Conservation (phyloP, 2,888 invertebrate genomes). For the Crematogaster levior region DNA sequence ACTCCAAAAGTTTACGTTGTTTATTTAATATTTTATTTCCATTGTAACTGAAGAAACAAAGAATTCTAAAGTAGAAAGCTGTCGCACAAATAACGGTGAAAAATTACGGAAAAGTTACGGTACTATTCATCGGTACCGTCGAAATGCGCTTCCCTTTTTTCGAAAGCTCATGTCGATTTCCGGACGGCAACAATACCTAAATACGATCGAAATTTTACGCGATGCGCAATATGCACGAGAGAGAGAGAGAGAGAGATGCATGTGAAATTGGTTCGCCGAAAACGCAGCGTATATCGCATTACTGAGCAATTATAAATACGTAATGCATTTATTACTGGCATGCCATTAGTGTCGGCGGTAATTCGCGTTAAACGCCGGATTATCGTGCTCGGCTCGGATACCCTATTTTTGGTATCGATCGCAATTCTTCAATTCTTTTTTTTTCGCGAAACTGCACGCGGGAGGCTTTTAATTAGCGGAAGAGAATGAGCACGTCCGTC, state of each 20-base stretch:
- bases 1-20: not conserved
- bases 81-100: not conserved
- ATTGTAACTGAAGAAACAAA: not conserved
- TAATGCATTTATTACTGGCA: slow-evolving; percentile 24
- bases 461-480: slow-evolving; percentile 33
- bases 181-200: slow-evolving; percentile 14
- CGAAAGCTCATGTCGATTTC: slow-evolving; percentile 9
- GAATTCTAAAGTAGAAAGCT: not conserved
- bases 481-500: slow-evolving; percentile 30
- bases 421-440: not conserved
- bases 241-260: not conserved
- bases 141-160: slow-evolving; percentile 2
- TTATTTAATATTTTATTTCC: slow-evolving; percentile 18
- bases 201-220: slow-evolving; percentile 13
- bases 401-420: slow-evolving; percentile 7
- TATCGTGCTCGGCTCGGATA: slow-evolving; percentile 2
- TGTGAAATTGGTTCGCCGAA: not conserved
- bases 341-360: slow-evolving; percentile 12
- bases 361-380: slow-evolving; percentile 35
- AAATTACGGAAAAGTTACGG: not conserved
- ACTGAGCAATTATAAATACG: slow-evolving; percentile 44
- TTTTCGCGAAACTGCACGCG: not conserved
- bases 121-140: not conserved
- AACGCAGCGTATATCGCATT: slow-evolving; percentile 19
- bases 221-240: not conserved